These are phyloP conservation scores for Lasioglossum figueresi DNA, from an alignment of 2,888 invertebrate species.

Conservation along the genomic window DNA sequence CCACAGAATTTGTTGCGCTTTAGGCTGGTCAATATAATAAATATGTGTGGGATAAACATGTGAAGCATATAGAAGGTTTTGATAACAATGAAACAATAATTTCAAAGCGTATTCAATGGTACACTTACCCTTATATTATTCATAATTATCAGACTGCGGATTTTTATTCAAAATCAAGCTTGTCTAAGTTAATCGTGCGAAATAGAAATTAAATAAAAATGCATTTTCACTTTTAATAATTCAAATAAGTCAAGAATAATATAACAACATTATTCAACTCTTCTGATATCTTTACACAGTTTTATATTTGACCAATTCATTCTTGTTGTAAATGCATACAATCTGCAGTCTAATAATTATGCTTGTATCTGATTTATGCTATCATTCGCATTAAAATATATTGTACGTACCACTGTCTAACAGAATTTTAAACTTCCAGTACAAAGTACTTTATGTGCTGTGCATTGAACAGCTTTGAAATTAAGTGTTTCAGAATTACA, in stretches of 20 bases:
- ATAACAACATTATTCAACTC: not conserved
- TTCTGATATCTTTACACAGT: not conserved
- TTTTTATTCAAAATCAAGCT: not conserved
- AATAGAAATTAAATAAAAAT: not conserved
- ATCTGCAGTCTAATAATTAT: not conserved
- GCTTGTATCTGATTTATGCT: not conserved
- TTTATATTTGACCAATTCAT: not conserved
- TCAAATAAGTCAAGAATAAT: not conserved
- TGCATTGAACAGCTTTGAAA: conserved; percentile 13
- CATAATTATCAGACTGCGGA: not conserved
- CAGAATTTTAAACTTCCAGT: not conserved
- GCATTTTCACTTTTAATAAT: not conserved
- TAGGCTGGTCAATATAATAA: conserved; percentile 1
- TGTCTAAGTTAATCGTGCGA: not conserved
- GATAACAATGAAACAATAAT: not conserved
- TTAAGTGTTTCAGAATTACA: conserved; percentile 44
- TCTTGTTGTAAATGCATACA: not conserved
- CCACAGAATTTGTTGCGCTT: not conserved
- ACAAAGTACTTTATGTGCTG: not conserved
- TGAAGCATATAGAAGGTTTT: not conserved
- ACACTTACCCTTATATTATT: not conserved
- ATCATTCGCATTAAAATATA: not conserved
- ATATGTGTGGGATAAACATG: too few relatives aligned
- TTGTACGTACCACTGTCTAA: not conserved
- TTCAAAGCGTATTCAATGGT: not conserved